Percentiles rank a stretch among this genome's conserved stretches.
phyloP scores from a whole-genome alignment of 2,888 invertebrate genomes.

The Scaptodrosophila latifasciaeformis region DNA sequence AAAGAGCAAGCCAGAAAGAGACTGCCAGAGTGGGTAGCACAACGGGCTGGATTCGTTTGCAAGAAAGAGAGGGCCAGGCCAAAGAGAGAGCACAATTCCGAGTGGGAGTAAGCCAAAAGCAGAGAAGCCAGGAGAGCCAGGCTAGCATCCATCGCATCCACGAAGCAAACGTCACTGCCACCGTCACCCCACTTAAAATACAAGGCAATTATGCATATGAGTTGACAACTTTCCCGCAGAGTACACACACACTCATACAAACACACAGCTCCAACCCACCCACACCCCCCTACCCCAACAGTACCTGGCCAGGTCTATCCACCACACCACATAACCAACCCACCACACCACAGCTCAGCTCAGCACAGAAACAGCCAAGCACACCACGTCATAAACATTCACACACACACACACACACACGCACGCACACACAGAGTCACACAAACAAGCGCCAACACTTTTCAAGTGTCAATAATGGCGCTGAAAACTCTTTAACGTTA shows the following conservation, averaged over 20 bases:
- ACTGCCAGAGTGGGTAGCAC: too few species aligned
- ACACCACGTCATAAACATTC: neutral
- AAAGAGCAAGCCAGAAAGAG: neutral
- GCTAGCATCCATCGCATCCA: neutral
- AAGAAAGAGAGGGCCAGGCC: neutral
- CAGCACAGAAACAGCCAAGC: too few species aligned
- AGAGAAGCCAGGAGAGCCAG: neutral
- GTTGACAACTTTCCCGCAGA: conserved; percentile 55
- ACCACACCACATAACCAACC: too few species aligned
- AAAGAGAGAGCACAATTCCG: neutral
- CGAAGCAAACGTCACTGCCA: neutral
- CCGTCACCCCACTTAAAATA: conserved; percentile 26
- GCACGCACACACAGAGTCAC: conserved; percentile 1
- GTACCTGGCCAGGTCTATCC: neutral
- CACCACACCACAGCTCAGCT: too few species aligned
- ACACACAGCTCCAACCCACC: neutral
- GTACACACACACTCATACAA: neutral
- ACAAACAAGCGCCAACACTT: neutral
- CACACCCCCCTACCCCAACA: neutral
- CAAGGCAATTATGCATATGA: conserved; percentile 65
- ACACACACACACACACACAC: conserved; percentile 6
- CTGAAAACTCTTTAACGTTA: conserved; percentile 52
- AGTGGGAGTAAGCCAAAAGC: neutral
- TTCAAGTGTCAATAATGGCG: conserved; percentile 67
- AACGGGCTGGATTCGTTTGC: neutral